Evolutionary conservation across 2,888 invertebrate genomes (phyloP).

Genomic region (Lycia hirtaria): DNA sequence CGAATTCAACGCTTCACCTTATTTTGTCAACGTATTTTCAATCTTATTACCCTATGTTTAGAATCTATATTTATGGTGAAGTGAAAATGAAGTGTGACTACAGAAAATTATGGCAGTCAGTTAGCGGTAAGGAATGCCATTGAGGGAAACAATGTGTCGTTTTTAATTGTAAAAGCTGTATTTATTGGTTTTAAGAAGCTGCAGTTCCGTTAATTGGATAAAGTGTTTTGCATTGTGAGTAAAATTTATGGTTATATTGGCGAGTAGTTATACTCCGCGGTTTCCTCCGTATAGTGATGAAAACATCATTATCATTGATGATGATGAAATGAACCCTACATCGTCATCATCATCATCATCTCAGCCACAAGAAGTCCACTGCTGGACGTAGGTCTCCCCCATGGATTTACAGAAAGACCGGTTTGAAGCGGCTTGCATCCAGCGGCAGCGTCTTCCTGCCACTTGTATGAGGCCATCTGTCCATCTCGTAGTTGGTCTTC

Average conservation of each 20-base stretch:
- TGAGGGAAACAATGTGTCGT: slow-evolving; percentile 49
- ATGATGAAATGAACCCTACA: too few species aligned
- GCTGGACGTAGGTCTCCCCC: too few species aligned
- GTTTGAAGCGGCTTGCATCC: too few species aligned
- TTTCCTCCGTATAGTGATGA: too few species aligned
- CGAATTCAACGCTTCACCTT: slow-evolving; percentile 39
- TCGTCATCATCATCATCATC: too few species aligned
- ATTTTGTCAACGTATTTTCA: slow-evolving; percentile 37
- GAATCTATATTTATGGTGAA: slow-evolving; percentile 36
- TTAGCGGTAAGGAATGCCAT: slow-evolving; percentile 57
- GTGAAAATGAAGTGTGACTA: slow-evolving; percentile 49
- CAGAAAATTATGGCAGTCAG: slow-evolving; percentile 55
- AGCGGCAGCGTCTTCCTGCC: too few species aligned
- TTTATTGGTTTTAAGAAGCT: slow-evolving; percentile 37
- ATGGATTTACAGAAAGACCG: too few species aligned
- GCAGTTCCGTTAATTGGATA: slow-evolving; percentile 30
- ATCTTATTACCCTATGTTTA: slow-evolving; percentile 39
- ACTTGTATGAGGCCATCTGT: too few species aligned
- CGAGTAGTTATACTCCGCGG: too few species aligned
- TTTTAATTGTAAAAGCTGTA: slow-evolving; percentile 51
- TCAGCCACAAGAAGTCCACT: too few species aligned
- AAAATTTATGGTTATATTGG: slow-evolving; percentile 27
- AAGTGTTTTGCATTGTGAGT: slow-evolving; percentile 19
- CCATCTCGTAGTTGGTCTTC: too few species aligned
- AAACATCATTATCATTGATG: too few species aligned